Conservation (phyloP, 1,140 invertebrate genomes). For the Pseudoatta argentina region DNA sequence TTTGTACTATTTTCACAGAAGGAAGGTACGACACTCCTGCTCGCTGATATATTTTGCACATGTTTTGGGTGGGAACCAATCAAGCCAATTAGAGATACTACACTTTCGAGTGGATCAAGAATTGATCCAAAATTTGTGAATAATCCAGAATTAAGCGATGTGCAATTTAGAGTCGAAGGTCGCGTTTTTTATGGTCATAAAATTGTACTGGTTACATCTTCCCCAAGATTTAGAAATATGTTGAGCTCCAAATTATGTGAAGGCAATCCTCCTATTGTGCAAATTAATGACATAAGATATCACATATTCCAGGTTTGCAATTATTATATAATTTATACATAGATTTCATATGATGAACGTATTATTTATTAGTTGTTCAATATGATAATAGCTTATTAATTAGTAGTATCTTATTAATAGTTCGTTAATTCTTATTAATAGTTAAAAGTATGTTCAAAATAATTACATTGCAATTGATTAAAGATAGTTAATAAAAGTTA, state of each 20-base stretch:
- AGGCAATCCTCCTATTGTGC: conserved; percentile 93
- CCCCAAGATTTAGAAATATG: conserved; percentile 94
- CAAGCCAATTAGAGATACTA: conserved; percentile 91
- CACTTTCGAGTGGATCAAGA: conserved; percentile 90
- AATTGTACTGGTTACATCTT: conserved; percentile 96
- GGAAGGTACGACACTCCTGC: conserved; percentile 94
- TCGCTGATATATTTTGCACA: conserved; percentile 96
- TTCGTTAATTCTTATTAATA: no score
- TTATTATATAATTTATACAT: background rate
- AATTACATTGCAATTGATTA: conserved; percentile 14
- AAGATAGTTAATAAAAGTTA: background rate
- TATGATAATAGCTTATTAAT: background rate
- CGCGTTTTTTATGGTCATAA: conserved; percentile 97
- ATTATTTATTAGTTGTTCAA: background rate
- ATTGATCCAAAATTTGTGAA: conserved; percentile 97
- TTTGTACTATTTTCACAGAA: conserved; percentile 87
- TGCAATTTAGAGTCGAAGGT: conserved; percentile 96
- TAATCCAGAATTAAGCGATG: conserved; percentile 96
- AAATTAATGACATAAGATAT: conserved; percentile 97
- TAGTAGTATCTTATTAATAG: background rate
- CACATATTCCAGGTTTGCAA: conserved; percentile 94
- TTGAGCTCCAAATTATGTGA: conserved; percentile 92
- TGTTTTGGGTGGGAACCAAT: conserved; percentile 95
- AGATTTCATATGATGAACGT: background rate
- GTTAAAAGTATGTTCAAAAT: background rate